Evolutionary conservation across 1,140 invertebrate genomes (phyloP).

Genomic region (Scaptomyza hsui): DNA sequence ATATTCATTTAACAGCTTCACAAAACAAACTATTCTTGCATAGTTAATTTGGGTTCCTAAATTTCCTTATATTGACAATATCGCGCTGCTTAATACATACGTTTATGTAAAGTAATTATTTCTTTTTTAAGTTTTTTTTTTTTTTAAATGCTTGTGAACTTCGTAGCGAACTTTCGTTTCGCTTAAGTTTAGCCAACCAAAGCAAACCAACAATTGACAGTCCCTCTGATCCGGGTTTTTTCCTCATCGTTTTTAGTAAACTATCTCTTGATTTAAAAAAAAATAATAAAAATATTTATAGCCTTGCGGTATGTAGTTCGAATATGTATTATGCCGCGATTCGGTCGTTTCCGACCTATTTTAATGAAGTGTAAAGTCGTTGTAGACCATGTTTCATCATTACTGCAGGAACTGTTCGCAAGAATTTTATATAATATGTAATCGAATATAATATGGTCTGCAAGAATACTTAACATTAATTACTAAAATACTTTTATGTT

Average conservation of each 20-base stretch:
- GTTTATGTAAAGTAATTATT: too few relatives aligned
- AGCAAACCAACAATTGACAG: constrained; percentile 4
- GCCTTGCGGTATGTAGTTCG: not conserved
- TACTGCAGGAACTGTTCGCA: not conserved
- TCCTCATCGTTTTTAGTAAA: too few relatives aligned
- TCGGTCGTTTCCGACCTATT: not conserved
- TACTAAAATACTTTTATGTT: not conserved
- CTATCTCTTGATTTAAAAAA: too few relatives aligned
- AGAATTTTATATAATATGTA: not conserved
- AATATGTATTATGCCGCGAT: too few relatives aligned
- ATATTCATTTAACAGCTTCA: not conserved
- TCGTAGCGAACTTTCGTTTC: constrained; percentile 19
- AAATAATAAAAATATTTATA: too few relatives aligned
- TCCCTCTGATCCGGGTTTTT: not conserved
- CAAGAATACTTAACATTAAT: not conserved
- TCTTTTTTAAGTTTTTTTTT: constrained; percentile 31
- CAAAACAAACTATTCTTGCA: not conserved
- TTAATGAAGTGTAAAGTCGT: not conserved
- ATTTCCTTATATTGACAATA: not conserved
- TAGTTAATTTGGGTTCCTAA: not conserved
- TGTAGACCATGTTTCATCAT: not conserved
- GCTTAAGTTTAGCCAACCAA: constrained; percentile 23
- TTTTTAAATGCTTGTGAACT: constrained; percentile 67
- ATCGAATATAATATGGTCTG: not conserved
- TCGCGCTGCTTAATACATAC: constrained; percentile 11